Evolutionary conservation across 1,140 invertebrate species (phyloP), one percentile per base, ranked within the genome.

Genomic region (Tetramorium alpestre): DNA sequence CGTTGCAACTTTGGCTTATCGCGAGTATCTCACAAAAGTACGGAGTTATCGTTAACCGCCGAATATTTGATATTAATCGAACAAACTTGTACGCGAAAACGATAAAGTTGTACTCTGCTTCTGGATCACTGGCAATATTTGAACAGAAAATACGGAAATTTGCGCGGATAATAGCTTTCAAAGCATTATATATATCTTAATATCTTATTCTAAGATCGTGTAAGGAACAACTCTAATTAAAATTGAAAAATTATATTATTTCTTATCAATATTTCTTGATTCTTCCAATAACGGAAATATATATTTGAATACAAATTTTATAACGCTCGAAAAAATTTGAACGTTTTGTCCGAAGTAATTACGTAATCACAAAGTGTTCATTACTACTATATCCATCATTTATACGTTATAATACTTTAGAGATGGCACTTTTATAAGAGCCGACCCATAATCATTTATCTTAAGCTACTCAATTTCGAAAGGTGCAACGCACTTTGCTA

Each of bases 1-100:
- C 47, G 75, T 33, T 56, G 4, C 28, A 73, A 22, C 44, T 38
- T 38, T 38, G 13, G 54, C 28, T 56, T 82, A 84, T 75, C 80
- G 69, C 18, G 41, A 73, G 60, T 58, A 82, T 82, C 69, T 80
- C 62, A 18, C 22, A 25, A 73, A 73, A 73, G 11, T 80, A 64
- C 10, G 2, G n/a, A 62, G 62, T 33, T 67, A 80, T 41, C 49
- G 8, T 69, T 60, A 72, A 58, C 18, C 51, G 18, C 3, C 13
- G 44, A 72, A 81, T 56, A 47, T 33, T 60, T n/a, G 54, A 47
- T 22, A 72, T 70, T 70, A 69, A 81, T 72, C 67, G 16, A 70
- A 44, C 28, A 3, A 33, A 13, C 10, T 18, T 56, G 33, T 11
- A 56, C 10, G 58, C 18, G 25, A 78, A n/a, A 65, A 81, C 13